phyloP scores from a whole-genome alignment of 2,797 vertebrate species.

The Aselliscus stoliczkanus region DNA sequence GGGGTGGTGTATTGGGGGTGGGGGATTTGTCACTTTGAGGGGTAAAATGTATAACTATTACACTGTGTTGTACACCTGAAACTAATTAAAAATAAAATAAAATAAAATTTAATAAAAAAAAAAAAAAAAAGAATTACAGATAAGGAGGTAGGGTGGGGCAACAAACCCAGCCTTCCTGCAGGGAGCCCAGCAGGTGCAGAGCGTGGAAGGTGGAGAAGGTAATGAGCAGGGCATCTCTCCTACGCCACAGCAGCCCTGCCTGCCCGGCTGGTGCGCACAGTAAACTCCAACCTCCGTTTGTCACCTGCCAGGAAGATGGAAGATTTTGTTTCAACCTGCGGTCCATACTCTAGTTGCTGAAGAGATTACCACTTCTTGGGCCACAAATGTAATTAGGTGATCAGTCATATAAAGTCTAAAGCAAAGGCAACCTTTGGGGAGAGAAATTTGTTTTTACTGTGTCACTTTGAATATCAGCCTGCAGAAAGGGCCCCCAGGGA shows the following conservation, averaged over 20 bases:
- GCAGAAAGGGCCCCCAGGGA: not conserved
- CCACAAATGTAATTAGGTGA: conserved; percentile 14
- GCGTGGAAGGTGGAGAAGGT: not conserved
- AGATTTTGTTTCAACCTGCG: not conserved
- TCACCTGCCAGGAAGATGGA: conserved; percentile 13
- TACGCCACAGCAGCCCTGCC: not conserved
- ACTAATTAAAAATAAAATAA: too few relatives aligned
- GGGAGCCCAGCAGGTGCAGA: not conserved
- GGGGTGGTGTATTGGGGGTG: too few relatives aligned
- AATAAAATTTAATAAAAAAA: too few relatives aligned
- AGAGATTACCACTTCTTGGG: not conserved
- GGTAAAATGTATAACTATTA: too few relatives aligned
- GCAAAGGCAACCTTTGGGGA: not conserved
- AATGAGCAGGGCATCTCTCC: rapidly evolving
- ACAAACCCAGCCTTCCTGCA: not conserved
- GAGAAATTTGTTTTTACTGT: not conserved
- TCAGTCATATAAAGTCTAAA: conserved; percentile 27
- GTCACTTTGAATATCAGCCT: not conserved
- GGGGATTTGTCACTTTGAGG: too few relatives aligned
- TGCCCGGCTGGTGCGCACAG: not conserved
- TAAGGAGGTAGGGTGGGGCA: not conserved
- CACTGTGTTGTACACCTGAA: too few relatives aligned
- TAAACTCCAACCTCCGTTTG: not conserved
- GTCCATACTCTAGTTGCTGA: not conserved
- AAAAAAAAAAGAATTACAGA: not conserved